These are phyloP conservation scores for Taenaris catops DNA, from an alignment of 2,888 invertebrate species.

Conservation along the genomic window DNA sequence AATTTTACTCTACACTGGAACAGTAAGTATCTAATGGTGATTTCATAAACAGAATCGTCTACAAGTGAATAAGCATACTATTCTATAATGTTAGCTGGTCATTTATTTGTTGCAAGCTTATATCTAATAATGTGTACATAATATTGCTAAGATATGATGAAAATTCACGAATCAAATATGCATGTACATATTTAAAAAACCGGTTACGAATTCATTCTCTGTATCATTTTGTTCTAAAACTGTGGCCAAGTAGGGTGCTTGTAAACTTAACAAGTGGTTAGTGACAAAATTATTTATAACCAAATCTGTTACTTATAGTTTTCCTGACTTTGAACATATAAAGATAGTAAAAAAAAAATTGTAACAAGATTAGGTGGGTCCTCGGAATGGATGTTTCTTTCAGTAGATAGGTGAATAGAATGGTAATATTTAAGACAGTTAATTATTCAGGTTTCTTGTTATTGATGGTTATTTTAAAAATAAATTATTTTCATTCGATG, in stretches of 20 bases:
- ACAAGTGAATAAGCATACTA: too few relatives aligned
- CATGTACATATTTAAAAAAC: conserved; percentile 16
- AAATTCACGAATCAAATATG: conserved; percentile 15
- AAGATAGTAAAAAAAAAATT: conserved; percentile 14
- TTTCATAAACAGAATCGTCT: too few relatives aligned
- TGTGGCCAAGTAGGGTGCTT: conserved; percentile 22
- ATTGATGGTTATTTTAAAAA: conserved; percentile 34
- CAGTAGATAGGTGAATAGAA: conserved; percentile 66
- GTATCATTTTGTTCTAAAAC: conserved; percentile 14
- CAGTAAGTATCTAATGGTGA: too few relatives aligned
- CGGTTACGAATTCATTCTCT: conserved; percentile 1
- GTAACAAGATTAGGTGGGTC: conserved; percentile 27
- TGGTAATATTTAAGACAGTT: conserved; percentile 50
- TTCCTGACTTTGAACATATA: not conserved
- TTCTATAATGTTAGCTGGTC: too few relatives aligned
- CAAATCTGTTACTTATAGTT: not conserved
- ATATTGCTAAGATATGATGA: conserved; percentile 12
- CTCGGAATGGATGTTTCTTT: conserved; percentile 43
- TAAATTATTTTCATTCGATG: conserved; percentile 46
- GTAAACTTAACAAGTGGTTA: conserved; percentile 18
- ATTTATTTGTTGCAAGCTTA: conserved; percentile 45
- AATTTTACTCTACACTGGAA: too few relatives aligned
- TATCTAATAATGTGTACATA: conserved; percentile 40
- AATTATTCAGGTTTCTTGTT: conserved; percentile 44
- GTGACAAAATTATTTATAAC: conserved; percentile 13